Percentiles rank a stretch among this genome's conserved stretches.
These are phyloP conservation scores for Acleris sparsana DNA, from an alignment of 2,888 invertebrate genomes.

Conservation along the genomic window DNA sequence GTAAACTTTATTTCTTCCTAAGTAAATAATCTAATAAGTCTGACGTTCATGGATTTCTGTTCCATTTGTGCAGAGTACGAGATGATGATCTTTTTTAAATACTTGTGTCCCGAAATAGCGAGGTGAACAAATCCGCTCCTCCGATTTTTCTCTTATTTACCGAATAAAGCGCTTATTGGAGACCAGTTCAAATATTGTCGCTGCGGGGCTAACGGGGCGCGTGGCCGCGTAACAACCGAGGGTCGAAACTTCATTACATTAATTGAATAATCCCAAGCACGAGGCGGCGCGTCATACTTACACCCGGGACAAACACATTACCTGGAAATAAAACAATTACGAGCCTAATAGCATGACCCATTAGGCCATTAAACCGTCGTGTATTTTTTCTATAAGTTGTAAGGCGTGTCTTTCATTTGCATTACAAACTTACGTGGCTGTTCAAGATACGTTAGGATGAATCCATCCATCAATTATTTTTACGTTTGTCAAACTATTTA, in stretches of 20 bases:
- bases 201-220: conserved; percentile 44
- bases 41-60: no score
- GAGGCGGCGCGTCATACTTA: conserved; percentile 17
- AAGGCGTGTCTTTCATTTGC: no score
- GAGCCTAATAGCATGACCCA: conserved; percentile 8
- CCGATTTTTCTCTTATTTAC: conserved; percentile 14
- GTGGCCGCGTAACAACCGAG: conserved; percentile 48
- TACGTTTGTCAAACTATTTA: no score
- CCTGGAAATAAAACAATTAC: conserved; percentile 21
- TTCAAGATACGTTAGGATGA: no score
- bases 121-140: conserved; percentile 11
- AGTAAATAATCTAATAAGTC: no score
- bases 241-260: conserved; percentile 54
- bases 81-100: no score
- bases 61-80: no score
- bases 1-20: no score
- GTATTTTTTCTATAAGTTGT: not conserved
- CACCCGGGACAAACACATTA: conserved; percentile 22
- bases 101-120: not conserved
- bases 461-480: no score
- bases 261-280: conserved; percentile 49
- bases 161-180: conserved; percentile 25
- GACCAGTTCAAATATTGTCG: conserved; percentile 50
- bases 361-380: conserved; percentile 4
- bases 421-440: no score